Conservation (phyloP, 2,113 vertebrate genomes). For the Microcebus jonahi region DNA sequence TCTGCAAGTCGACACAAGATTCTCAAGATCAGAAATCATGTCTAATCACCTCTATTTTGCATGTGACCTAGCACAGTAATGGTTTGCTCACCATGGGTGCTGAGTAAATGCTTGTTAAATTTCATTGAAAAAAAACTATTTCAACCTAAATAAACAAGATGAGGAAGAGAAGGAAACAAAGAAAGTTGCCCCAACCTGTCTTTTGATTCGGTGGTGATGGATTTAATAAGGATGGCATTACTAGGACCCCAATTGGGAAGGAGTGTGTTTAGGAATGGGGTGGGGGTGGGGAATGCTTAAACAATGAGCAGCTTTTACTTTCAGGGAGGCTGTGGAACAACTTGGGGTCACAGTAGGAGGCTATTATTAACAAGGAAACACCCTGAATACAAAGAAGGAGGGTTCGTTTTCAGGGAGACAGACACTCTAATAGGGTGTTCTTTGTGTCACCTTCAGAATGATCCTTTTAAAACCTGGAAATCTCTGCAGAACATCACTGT, state of each 20-base stretch:
- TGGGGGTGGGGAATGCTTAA: background rate
- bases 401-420: conserved; percentile 62
- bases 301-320: conserved; percentile 62
- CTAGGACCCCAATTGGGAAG: background rate
- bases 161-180: conserved; percentile 5
- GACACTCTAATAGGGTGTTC: conserved; percentile 60
- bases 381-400: conserved; percentile 64
- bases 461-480: conserved; percentile 44
- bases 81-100: background rate
- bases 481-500: conserved; percentile 44
- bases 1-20: background rate
- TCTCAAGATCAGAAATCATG: background rate
- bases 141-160: conserved; percentile 10
- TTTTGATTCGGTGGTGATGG: background rate
- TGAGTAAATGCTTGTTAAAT: background rate
- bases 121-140: background rate
- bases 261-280: background rate
- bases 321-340: conserved; percentile 35
- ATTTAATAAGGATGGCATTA: background rate
- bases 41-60: background rate
- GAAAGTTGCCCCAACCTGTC: background rate
- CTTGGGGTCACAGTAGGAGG: conserved; percentile 59
- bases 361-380: conserved; percentile 68
- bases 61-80: background rate
- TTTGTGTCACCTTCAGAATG: conserved; percentile 71